Evolutionary conservation across 1,140 invertebrate genomes (phyloP).

Genomic region (Andricus grossulariae): DNA sequence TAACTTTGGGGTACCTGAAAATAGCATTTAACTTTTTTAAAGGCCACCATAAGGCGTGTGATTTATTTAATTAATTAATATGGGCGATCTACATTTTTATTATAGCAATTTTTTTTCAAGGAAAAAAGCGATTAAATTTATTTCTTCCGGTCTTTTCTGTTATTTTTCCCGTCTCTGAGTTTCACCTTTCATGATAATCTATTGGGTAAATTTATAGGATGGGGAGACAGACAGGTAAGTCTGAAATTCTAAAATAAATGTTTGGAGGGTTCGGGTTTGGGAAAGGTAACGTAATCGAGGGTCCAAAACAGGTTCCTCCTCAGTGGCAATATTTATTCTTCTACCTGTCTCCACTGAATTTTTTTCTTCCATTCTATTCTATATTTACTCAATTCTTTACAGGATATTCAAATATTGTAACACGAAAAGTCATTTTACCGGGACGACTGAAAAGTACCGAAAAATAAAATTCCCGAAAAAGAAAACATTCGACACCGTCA

Average conservation of each 20-base stretch:
- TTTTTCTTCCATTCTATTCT: neutral
- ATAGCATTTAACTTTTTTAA: too few species aligned
- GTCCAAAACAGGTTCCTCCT: neutral
- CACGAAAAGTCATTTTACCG: conserved; percentile 11
- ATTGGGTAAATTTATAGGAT: neutral
- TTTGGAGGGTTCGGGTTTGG: neutral
- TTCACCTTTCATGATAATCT: conserved; percentile 15
- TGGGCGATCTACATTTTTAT: too few species aligned
- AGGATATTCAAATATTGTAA: neutral
- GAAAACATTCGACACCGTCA: too few species aligned
- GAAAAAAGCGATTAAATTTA: neutral
- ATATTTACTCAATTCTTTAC: conserved; percentile 3
- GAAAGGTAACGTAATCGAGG: conserved; percentile 9
- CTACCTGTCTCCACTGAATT: neutral
- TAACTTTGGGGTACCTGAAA: too few species aligned
- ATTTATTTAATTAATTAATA: too few species aligned
- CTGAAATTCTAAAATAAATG: neutral
- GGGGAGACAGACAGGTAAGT: neutral
- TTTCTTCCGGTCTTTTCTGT: conserved; percentile 1
- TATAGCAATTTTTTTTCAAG: too few species aligned
- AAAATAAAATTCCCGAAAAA: too few species aligned
- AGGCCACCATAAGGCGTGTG: too few species aligned
- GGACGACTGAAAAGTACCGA: neutral
- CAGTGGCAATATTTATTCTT: neutral
- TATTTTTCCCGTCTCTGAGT: neutral